phyloP scores from a whole-genome alignment of 2,797 vertebrate genomes.

The Anas acuta region DNA sequence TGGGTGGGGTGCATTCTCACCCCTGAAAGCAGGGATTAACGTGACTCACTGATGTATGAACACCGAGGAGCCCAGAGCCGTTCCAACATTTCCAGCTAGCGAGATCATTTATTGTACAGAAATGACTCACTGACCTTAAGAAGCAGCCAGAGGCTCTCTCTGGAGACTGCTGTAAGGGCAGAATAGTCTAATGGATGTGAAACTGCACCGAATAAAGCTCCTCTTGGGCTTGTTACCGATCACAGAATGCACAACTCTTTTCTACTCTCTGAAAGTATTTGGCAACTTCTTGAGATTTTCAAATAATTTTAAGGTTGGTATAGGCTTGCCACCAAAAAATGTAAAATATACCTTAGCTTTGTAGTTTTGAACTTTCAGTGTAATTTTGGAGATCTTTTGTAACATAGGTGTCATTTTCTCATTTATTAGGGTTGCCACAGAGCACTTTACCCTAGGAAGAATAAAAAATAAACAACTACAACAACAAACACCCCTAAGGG shows the following conservation, averaged over 20 bases:
- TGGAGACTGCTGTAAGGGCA: not conserved
- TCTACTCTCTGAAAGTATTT: not conserved
- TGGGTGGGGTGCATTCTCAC: not conserved
- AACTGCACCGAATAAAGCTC: not conserved
- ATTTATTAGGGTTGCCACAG: not conserved
- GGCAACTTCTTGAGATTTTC: not conserved
- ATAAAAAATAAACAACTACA: not conserved
- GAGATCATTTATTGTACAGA: not conserved
- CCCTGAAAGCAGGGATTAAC: not conserved
- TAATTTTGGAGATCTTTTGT: not conserved
- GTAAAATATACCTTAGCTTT: not conserved
- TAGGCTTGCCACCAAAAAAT: not conserved
- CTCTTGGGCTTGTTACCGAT: not conserved
- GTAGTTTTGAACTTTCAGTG: not conserved
- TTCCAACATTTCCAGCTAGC: not conserved
- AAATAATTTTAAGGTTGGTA: not conserved
- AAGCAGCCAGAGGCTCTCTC: slow-evolving; percentile 35
- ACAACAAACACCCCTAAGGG: not conserved
- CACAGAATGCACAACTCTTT: not conserved
- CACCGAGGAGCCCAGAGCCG: fast-evolving
- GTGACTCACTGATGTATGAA: not conserved
- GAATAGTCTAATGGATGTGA: not conserved
- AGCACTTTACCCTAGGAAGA: not conserved
- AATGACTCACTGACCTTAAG: slow-evolving; percentile 52
- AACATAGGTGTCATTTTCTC: not conserved